phyloP scores from a whole-genome alignment of 2,888 invertebrate genomes.

The Colletes collaris region DNA sequence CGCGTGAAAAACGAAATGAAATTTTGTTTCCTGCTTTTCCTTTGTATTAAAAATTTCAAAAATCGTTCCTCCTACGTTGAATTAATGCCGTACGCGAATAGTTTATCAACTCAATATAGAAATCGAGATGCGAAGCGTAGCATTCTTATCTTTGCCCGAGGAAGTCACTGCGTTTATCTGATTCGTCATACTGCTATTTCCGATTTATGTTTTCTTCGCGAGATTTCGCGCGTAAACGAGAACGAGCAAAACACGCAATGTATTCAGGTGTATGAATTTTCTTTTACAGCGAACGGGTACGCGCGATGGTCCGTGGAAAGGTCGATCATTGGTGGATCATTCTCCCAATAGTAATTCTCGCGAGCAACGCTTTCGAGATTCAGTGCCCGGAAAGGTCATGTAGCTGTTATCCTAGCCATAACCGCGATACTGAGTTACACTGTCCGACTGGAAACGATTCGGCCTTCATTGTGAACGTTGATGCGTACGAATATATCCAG shows the following conservation, averaged over 20 bases:
- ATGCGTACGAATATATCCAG: conserved; percentile 51
- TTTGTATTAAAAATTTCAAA: too few relatives aligned
- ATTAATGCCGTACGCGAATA: too few relatives aligned
- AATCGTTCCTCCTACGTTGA: too few relatives aligned
- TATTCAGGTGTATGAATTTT: background rate
- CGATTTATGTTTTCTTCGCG: background rate
- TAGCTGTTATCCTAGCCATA: conserved; percentile 36
- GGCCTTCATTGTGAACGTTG: conserved; percentile 61
- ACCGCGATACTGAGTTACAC: conserved; percentile 58
- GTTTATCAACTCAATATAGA: too few relatives aligned
- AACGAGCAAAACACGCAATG: too few relatives aligned
- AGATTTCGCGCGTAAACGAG: too few relatives aligned
- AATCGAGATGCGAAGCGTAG: background rate
- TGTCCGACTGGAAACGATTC: conserved; percentile 56
- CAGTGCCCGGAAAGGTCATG: conserved; percentile 49
- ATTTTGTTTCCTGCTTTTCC: too few relatives aligned
- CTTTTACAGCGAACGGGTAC: conserved; percentile 24
- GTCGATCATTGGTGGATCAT: conserved; percentile 27
- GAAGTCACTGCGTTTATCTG: conserved; percentile 50
- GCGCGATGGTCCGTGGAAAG: conserved; percentile 35
- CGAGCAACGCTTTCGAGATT: conserved; percentile 16
- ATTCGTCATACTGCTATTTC: conserved; percentile 26
- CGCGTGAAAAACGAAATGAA: too few relatives aligned
- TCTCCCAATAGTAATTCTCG: conserved; percentile 6
- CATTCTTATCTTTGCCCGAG: conserved; percentile 42